Percentiles rank a stretch among this genome's conserved stretches.
phyloP scores from a whole-genome alignment of 2,113 vertebrate genomes.

The Cyprinus carpio region DNA sequence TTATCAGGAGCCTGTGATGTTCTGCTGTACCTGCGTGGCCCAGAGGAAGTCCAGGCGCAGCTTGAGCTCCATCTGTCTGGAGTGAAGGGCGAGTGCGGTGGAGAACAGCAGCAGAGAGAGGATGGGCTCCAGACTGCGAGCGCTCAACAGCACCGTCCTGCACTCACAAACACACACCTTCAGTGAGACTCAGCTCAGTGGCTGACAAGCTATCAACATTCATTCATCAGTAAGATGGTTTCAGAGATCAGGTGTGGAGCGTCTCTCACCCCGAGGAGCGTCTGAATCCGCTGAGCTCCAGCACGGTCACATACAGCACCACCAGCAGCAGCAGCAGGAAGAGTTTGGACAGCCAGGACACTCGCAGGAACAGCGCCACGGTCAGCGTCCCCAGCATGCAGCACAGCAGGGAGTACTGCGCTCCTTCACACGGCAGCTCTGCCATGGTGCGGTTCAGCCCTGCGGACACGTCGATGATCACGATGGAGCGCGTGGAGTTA shows the following conservation, averaged over 20 bases:
- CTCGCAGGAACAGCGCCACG: conserved; percentile 89
- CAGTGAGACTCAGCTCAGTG: not conserved
- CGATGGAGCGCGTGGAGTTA: conserved; percentile 84
- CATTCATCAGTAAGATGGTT: too few relatives aligned
- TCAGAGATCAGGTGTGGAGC: too few relatives aligned
- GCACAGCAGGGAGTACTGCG: conserved; percentile 88
- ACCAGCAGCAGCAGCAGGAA: conserved; percentile 86
- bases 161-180: conserved; percentile 15
- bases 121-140: conserved; percentile 88
- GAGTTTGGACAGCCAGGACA: conserved; percentile 95
- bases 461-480: conserved; percentile 79
- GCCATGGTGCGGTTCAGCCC: conserved; percentile 80
- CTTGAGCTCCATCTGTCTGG: conserved; percentile 95
- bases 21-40: conserved; percentile 84
- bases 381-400: conserved; percentile 91
- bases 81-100: conserved; percentile 91
- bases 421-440: conserved; percentile 86
- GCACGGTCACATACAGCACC: conserved; percentile 84
- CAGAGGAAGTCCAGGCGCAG: conserved; percentile 97
- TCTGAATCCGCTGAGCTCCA: conserved; percentile 92
- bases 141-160: conserved; percentile 82
- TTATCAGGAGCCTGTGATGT: not conserved
- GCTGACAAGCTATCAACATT: too few relatives aligned
- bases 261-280: conserved; percentile 79
- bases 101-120: conserved; percentile 92